Evolutionary conservation across 2,113 vertebrate species (phyloP), one percentile per base, ranked within the genome.

Genomic region (Sarotherodon lohbergeri): DNA sequence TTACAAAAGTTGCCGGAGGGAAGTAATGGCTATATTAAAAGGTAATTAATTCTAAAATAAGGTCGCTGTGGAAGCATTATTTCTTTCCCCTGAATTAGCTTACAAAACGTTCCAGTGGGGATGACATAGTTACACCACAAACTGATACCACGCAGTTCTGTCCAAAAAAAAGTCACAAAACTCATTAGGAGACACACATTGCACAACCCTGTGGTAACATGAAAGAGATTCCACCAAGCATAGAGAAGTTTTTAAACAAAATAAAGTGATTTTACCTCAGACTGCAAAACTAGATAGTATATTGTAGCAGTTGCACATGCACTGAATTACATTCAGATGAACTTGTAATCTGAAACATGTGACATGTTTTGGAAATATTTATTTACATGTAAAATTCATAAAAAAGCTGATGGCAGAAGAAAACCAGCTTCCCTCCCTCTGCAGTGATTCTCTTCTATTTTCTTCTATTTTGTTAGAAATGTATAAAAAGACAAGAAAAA

Each of bases 21-120:
- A 39, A 24, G 71, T 80, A 82, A 66, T 80, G 27, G 56, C 87
- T 73, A 54, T 87, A 82, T 87, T 90, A 48, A 87, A 92, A 84
- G 85, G 54, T n/a, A 90, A 82, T 89, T 86, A 84, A 82, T 84
- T 88, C 22, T n/a, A 59, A 86, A 80, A 88, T 78, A 89, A 66
- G 66, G 29, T 81, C 59, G 43, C 48, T 7, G 27, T 76, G 73
- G 22, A 89, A 24, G 11, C 50, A n/a, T 76, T 8, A 9, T 19
- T 86, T 32, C 46, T 82, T 86, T 46, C 24, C 50, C 16, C 36
- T 46, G 17, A 36, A 73, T 59, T 54, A 9, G 17, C 76, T 50
- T 78, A 48, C 43, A 80, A 63, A 80, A 66, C 22, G 16, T 73
- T 48, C 43, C 50, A 56, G 3, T 6, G 50, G 39, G 66, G 63